Base-by-base conservation (phyloP, 2,888 invertebrate species). In the Acronicta psi region DNA sequence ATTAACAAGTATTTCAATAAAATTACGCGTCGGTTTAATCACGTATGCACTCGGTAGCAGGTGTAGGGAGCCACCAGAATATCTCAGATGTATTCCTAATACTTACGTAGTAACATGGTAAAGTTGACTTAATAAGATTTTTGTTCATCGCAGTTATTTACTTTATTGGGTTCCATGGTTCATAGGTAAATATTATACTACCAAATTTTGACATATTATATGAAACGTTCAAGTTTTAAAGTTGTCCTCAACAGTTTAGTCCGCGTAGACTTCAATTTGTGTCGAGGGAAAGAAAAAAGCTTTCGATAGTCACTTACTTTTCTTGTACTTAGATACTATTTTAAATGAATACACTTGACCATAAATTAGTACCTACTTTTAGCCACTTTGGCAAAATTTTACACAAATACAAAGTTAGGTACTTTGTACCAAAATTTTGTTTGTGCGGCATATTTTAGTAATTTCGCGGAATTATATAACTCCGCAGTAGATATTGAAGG, bases 1-100 rank as follows among this genome's bases (percentile, higher is more conserved):
- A 80, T 73, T 71, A 75, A 60, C 62, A 68, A 64, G 69, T 50
- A 62, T 66, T 76, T 73, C 67, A 69, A 57, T 61, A 51, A 72
- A 60, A 77, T 68, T 65, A 58, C 57, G 49, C 46, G 52, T 64
- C 47, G 51, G 38, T 57, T 63, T 58, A 51, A 75, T 69, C 65
- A 71, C 60, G 63, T 64, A 61, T 61, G 55, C 58, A 55, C 56
- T 46, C 14, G 31, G 52, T 53, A 44, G 50, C 63, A 55, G 63
- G 66, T 55, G 57, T 51, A 59, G n/a, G 44, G 40, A 50, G 49
- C 57, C 23, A 20, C 44, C 23, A 34, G 44, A 42, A 31, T 68
- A 31, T 37, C 23, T 38, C 17, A 34, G 16, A 51, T 14, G 18
- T 38, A 44, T 38, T 45, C 20, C 17, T 25, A 53, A 64, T 45